phyloP scores from a whole-genome alignment of 2,888 invertebrate genomes.

The Aproaerema taeniolella region DNA sequence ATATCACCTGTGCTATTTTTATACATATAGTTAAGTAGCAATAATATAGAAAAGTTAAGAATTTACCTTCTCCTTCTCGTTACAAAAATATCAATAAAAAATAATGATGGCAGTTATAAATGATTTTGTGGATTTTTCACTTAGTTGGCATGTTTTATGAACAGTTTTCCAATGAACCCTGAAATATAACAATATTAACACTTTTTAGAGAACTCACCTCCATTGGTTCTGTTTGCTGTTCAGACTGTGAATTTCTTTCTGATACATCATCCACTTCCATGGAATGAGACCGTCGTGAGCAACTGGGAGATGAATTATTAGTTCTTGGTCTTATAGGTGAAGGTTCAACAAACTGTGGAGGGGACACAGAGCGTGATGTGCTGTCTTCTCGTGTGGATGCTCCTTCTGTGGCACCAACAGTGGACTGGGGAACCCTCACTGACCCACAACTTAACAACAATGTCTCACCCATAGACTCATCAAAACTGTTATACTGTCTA shows the following conservation, averaged over 20 bases:
- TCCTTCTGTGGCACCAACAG: conserved; percentile 53
- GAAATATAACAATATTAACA: no score
- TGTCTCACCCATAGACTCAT: conserved; percentile 68
- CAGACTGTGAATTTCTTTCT: conserved; percentile 63
- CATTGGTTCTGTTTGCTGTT: conserved; percentile 63
- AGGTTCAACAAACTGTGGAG: conserved; percentile 67
- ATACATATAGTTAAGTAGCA: no score
- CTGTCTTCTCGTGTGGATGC: conserved; percentile 59
- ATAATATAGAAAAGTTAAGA: no score
- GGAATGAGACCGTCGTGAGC: conserved; percentile 63
- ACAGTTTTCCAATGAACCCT: no score
- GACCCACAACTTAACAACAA: conserved; percentile 65
- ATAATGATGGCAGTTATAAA: no score
- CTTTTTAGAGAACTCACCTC: conserved; percentile 53
- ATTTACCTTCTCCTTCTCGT: no score
- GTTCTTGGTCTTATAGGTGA: conserved; percentile 56
- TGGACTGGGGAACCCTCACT: conserved; percentile 59
- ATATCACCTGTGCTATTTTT: no score
- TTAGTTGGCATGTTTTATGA: no score
- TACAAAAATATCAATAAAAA: no score
- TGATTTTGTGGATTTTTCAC: no score
- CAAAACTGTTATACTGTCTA: conserved; percentile 69
- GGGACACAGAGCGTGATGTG: conserved; percentile 64
- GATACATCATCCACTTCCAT: conserved; percentile 72
- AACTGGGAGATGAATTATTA: conserved; percentile 63